These are phyloP conservation scores for Limnephilus rhombicus DNA, from an alignment of 2,888 invertebrate species.

Conservation along the genomic window DNA sequence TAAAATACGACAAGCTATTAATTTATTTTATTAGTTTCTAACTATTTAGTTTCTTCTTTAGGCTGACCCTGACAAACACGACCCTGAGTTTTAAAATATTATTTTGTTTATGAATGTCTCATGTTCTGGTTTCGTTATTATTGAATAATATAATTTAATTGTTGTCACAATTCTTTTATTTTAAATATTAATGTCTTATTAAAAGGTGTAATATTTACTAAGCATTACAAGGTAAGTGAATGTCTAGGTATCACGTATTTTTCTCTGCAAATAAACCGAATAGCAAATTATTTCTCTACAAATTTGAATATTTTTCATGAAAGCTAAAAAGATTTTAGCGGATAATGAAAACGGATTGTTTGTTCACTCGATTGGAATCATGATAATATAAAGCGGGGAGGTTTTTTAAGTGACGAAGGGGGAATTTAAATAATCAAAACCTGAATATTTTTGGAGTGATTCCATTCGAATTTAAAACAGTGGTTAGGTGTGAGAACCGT, in stretches of 20 bases:
- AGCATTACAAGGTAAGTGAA: not conserved
- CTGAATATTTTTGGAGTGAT: not conserved
- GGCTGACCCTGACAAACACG: too few relatives aligned
- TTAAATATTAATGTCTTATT: too few relatives aligned
- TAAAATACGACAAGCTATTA: too few relatives aligned
- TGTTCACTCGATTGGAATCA: conserved; percentile 1
- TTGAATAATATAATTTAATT: too few relatives aligned
- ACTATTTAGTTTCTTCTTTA: too few relatives aligned
- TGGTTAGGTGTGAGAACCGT: not conserved
- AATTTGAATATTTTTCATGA: not conserved
- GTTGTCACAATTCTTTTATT: too few relatives aligned
- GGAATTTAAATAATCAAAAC: not conserved
- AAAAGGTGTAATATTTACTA: too few relatives aligned
- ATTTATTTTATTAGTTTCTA: too few relatives aligned
- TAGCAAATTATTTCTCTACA: not conserved
- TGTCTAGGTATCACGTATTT: not conserved
- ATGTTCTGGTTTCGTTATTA: too few relatives aligned
- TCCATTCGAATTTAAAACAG: not conserved
- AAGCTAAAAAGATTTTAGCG: not conserved
- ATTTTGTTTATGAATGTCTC: too few relatives aligned
- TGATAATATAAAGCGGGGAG: not conserved
- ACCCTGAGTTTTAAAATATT: too few relatives aligned
- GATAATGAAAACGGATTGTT: not conserved
- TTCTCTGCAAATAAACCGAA: not conserved
- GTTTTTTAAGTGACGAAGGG: not conserved